A percentile compares a stretch with the other conserved stretches of the same genome.
Evolutionary conservation across 2,113 vertebrate species (phyloP).

Genomic region (Potamarius usumacintae): DNA sequence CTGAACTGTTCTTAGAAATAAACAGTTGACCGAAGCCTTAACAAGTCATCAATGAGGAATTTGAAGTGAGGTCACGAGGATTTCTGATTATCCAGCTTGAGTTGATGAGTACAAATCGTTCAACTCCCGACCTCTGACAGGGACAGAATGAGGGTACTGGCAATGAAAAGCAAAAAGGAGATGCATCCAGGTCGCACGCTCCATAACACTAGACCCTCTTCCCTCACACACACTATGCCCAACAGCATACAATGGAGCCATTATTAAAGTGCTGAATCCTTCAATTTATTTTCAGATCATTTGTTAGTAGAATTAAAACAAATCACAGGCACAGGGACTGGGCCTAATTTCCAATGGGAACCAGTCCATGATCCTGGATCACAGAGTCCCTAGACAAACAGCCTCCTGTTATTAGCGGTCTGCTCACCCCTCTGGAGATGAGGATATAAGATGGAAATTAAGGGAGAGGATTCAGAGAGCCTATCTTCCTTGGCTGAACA

Average conservation of each 20-base stretch:
- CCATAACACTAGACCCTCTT: slow-evolving; percentile 10
- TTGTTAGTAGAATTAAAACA: slow-evolving; percentile 57
- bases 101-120: background rate
- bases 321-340: slow-evolving; percentile 50
- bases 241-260: slow-evolving; percentile 50
- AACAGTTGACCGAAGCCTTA: background rate
- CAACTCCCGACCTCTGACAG: background rate
- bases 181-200: background rate
- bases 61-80: background rate
- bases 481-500: slow-evolving; percentile 19
- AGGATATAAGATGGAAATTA: slow-evolving; percentile 43
- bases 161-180: background rate
- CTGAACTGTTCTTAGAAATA: no score
- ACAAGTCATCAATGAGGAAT: background rate
- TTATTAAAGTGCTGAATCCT: slow-evolving; percentile 52
- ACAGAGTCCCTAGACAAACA: slow-evolving; percentile 50
- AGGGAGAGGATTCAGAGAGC: slow-evolving; percentile 40
- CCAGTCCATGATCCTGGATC: slow-evolving; percentile 50
- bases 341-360: slow-evolving; percentile 56
- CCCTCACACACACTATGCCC: slow-evolving; percentile 16
- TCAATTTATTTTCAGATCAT: slow-evolving; percentile 57
- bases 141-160: background rate
- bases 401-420: slow-evolving; percentile 55
- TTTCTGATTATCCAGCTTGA: background rate
- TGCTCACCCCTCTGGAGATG: slow-evolving; percentile 38